These are phyloP conservation scores for Plemyria rubiginata DNA, from an alignment of 2,888 invertebrate genomes.

Conservation along the genomic window DNA sequence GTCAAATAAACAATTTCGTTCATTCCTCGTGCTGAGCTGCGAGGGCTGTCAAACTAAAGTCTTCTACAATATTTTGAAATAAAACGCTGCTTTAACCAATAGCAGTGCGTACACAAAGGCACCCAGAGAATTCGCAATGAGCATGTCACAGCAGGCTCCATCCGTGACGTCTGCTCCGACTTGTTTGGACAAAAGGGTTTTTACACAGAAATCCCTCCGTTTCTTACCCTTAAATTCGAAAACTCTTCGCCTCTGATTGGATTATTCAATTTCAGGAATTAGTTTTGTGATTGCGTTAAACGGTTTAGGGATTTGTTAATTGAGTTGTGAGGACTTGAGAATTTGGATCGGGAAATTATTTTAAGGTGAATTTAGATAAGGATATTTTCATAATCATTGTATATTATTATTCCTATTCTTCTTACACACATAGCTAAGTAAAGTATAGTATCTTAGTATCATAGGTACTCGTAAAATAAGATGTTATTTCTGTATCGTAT, in stretches of 20 bases:
- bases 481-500: no score
- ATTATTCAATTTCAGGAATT: constrained; percentile 67
- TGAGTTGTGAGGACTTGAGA: constrained; percentile 40
- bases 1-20: no score
- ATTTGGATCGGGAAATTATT: constrained; percentile 28
- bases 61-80: neutral
- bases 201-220: constrained; percentile 57
- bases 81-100: constrained; percentile 30
- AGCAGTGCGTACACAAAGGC: constrained; percentile 52
- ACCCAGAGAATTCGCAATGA: constrained; percentile 74
- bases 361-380: constrained; percentile 24
- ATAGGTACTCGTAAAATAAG: no score
- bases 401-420: neutral
- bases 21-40: no score
- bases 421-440: no score
- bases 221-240: constrained; percentile 55
- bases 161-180: constrained; percentile 72
- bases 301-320: constrained; percentile 44
- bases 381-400: constrained; percentile 19
- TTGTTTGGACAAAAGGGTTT: constrained; percentile 81
- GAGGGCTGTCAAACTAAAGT: no score
- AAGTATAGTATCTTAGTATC: no score
- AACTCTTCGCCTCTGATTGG: constrained; percentile 59
- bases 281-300: constrained; percentile 56
- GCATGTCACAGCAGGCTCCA: constrained; percentile 73